A percentile compares a stretch with the other conserved stretches of the same genome.
Conservation (phyloP, 1,140 invertebrate species). For the Cydia fagiglandana region DNA sequence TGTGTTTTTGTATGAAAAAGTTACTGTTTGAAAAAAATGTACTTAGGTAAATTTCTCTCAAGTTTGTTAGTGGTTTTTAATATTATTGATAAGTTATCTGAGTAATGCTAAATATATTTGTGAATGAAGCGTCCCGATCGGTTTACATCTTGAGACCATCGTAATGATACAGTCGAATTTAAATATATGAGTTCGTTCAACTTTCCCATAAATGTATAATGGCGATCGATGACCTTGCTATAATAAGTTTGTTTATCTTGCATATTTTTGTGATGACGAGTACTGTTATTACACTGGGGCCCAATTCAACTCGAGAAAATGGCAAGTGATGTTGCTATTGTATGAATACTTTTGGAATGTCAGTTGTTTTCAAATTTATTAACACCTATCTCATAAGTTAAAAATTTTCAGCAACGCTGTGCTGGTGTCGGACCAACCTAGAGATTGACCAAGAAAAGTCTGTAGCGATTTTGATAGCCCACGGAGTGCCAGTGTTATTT, state of each 20-base stretch:
- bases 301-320: too few relatives aligned
- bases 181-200: not conserved
- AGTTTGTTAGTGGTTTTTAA: not conserved
- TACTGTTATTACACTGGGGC: not conserved
- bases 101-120: not conserved
- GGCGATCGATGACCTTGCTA: not conserved
- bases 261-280: not conserved
- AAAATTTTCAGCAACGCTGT: too few relatives aligned
- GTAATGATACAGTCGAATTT: not conserved
- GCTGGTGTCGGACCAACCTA: too few relatives aligned
- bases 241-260: constrained; percentile 1
- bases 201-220: not conserved
- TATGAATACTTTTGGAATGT: too few relatives aligned
- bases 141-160: not conserved
- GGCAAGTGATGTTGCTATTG: too few relatives aligned
- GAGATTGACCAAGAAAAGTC: too few relatives aligned
- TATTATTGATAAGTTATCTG: not conserved
- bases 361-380: too few relatives aligned
- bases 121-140: not conserved
- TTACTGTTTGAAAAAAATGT: not conserved
- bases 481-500: too few relatives aligned
- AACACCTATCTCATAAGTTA: too few relatives aligned
- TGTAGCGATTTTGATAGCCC: too few relatives aligned
- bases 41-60: not conserved
- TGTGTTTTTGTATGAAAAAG: too few relatives aligned